These are phyloP conservation scores for Gasteruption jaculator DNA, from an alignment of 2,888 invertebrate genomes.

Conservation along the genomic window DNA sequence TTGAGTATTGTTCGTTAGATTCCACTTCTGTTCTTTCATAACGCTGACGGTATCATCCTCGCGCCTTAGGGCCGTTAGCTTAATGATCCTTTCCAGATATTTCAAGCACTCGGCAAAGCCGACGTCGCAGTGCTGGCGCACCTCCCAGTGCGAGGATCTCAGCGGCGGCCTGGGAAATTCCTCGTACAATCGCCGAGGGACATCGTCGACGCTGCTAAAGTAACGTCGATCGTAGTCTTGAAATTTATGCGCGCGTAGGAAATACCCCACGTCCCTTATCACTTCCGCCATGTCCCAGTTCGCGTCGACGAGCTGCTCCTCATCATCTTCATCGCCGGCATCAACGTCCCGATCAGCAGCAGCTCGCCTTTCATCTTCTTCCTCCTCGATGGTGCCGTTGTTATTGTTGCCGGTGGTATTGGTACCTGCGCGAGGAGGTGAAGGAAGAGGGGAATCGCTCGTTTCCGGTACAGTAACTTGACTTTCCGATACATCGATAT, in stretches of 20 bases:
- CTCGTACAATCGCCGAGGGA: constrained; percentile 44
- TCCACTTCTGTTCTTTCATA: constrained; percentile 54
- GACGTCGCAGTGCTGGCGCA: constrained; percentile 55
- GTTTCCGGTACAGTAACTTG: too few relatives aligned
- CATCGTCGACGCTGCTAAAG: constrained; percentile 41
- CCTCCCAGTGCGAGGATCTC: constrained; percentile 61
- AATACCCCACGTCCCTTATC: constrained; percentile 60
- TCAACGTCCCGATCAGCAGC: too few relatives aligned
- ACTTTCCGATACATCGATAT: too few relatives aligned
- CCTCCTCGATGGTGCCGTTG: too few relatives aligned
- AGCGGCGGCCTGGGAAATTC: constrained; percentile 58
- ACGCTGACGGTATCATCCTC: constrained; percentile 55
- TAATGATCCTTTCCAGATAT: constrained; percentile 53
- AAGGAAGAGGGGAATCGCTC: too few relatives aligned
- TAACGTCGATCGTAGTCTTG: constrained; percentile 61
- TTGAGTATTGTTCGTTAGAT: constrained; percentile 36
- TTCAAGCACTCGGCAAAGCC: constrained; percentile 58
- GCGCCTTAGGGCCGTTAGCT: constrained; percentile 51
- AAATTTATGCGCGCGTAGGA: constrained; percentile 61
- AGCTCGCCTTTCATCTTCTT: too few relatives aligned
- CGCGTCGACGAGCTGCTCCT: constrained; percentile 21
- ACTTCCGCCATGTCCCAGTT: constrained; percentile 47
- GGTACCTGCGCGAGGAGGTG: too few relatives aligned
- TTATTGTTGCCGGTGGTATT: too few relatives aligned
- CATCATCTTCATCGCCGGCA: background rate